Conservation (phyloP, 2,888 invertebrate species). For the Drosophila anomelani region DNA sequence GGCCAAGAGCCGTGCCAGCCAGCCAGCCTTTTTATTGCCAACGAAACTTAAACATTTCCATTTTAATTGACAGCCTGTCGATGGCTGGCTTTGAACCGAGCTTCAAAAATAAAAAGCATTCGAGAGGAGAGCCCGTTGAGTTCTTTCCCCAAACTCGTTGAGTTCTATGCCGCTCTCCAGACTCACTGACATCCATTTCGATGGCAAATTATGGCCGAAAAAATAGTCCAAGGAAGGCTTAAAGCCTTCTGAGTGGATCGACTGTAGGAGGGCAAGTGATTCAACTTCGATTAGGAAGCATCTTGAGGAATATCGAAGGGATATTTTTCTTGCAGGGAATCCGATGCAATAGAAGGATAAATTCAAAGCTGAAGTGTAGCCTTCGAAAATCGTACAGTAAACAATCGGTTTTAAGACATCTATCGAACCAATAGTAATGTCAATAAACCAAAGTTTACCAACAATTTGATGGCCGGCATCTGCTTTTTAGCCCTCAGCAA, state of each 20-base stretch:
- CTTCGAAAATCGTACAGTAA: too few relatives aligned
- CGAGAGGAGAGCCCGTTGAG: slow-evolving; percentile 26
- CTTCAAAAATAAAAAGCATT: slow-evolving; percentile 36
- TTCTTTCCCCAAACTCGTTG: slow-evolving; percentile 12
- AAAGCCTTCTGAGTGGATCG: slow-evolving; percentile 11
- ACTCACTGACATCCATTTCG: slow-evolving; percentile 29
- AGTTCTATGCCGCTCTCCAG: slow-evolving; percentile 60
- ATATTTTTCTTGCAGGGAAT: neutral
- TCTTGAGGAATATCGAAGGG: neutral
- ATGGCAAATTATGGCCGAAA: slow-evolving; percentile 40
- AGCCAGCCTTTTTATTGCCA: slow-evolving; percentile 56
- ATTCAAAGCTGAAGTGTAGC: neutral
- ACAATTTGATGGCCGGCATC: neutral
- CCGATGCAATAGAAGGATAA: neutral
- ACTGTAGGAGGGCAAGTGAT: neutral
- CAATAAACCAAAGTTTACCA: neutral
- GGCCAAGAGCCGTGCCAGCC: slow-evolving; percentile 25
- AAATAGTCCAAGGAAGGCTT: slow-evolving; percentile 30
- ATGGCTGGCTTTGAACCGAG: slow-evolving; percentile 62
- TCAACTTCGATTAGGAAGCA: neutral
- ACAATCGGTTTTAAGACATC: too few relatives aligned
- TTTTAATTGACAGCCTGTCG: slow-evolving; percentile 78
- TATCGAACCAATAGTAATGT: neutral
- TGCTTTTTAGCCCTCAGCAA: slow-evolving; percentile 27
- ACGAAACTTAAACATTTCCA: slow-evolving; percentile 75